Percentiles rank a stretch among this genome's conserved stretches.
These are phyloP conservation scores for Spisula solida DNA, from an alignment of 2,888 invertebrate species.

Conservation along the genomic window DNA sequence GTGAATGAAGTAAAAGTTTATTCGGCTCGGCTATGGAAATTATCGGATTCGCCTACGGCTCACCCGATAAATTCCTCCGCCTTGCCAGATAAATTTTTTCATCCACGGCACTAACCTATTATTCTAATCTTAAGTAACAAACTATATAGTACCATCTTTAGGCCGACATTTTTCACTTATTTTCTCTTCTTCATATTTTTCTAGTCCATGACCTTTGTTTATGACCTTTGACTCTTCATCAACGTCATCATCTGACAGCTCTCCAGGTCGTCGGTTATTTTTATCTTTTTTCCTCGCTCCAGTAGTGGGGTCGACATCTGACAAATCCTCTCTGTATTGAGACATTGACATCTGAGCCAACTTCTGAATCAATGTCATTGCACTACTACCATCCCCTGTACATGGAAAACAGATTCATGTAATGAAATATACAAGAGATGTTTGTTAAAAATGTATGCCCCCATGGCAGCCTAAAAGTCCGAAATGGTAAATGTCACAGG, in stretches of 20 bases:
- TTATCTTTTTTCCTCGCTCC: slow-evolving; percentile 75
- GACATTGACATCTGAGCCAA: slow-evolving; percentile 80
- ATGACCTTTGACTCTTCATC: slow-evolving; percentile 58
- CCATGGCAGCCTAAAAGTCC: too few relatives aligned
- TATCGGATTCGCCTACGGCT: too few relatives aligned
- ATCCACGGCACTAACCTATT: too few relatives aligned
- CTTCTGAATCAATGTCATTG: slow-evolving; percentile 80
- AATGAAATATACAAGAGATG: too few relatives aligned
- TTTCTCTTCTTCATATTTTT: slow-evolving; percentile 29
- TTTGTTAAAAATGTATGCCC: too few relatives aligned
- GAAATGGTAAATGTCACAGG: too few relatives aligned
- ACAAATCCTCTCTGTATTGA: slow-evolving; percentile 78
- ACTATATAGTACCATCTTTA: background rate
- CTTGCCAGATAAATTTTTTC: too few relatives aligned
- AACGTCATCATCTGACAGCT: slow-evolving; percentile 36
- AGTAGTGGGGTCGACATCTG: slow-evolving; percentile 81
- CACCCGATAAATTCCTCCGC: too few relatives aligned
- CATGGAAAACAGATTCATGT: background rate
- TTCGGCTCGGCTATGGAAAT: too few relatives aligned
- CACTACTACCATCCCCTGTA: slow-evolving; percentile 17
- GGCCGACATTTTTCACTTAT: slow-evolving; percentile 31
- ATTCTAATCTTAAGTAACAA: too few relatives aligned
- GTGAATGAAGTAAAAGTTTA: too few relatives aligned
- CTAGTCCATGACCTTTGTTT: slow-evolving; percentile 23
- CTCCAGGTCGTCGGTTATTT: background rate